phyloP scores from a whole-genome alignment of 2,888 invertebrate species.

The Diaperis boleti region DNA sequence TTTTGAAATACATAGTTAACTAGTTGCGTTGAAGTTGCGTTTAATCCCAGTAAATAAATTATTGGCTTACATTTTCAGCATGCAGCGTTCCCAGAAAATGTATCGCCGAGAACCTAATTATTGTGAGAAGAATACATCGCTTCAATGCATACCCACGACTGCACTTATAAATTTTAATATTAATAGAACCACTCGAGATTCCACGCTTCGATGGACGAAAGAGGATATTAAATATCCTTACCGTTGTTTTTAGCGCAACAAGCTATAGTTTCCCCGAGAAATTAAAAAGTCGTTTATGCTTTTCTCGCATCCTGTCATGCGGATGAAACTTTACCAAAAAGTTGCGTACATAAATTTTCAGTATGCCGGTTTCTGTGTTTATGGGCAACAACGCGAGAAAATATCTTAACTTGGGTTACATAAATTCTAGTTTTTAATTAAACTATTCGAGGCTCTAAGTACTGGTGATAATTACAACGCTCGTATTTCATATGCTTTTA shows the following conservation, averaged over 20 bases:
- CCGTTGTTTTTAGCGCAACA: conserved; percentile 23
- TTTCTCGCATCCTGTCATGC: conserved; percentile 23
- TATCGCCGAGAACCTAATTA: conserved; percentile 31
- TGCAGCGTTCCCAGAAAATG: conserved; percentile 26
- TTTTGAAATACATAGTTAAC: too few relatives aligned
- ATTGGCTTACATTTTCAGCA: conserved; percentile 41
- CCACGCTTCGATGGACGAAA: not conserved
- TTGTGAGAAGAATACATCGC: conserved; percentile 22
- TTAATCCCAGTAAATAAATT: conserved; percentile 42
- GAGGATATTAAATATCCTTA: conserved; percentile 20
- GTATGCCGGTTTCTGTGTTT: conserved; percentile 7
- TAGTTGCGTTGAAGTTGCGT: too few relatives aligned
- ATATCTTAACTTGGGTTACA: conserved; percentile 8
- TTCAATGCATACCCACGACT: conserved; percentile 6
- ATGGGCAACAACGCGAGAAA: not conserved
- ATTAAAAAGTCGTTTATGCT: conserved; percentile 30
- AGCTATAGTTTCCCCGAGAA: not conserved
- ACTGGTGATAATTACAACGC: conserved; percentile 12
- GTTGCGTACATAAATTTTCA: conserved; percentile 11
- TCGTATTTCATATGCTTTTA: conserved; percentile 17
- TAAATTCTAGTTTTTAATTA: conserved; percentile 23
- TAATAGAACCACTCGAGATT: not conserved
- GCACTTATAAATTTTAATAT: conserved; percentile 32
- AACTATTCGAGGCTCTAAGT: conserved; percentile 12
- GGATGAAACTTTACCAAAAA: conserved; percentile 11